phyloP scores from a whole-genome alignment of 2,888 invertebrate genomes.

The Baronia brevicornis region DNA sequence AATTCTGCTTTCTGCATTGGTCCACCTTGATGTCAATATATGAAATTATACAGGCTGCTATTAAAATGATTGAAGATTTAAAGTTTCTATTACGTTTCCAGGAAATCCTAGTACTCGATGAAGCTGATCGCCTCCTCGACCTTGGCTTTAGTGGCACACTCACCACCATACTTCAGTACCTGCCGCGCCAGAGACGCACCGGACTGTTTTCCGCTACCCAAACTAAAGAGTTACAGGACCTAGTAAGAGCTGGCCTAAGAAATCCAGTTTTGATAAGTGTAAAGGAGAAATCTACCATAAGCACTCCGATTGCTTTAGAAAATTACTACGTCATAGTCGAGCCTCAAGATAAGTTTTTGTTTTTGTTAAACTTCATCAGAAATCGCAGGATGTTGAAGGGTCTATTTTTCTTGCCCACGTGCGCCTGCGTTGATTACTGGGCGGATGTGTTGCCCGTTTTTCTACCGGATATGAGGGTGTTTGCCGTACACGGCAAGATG shows the following conservation, averaged over 20 bases:
- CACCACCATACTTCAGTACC: conserved; percentile 90
- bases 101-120: conserved; percentile 96
- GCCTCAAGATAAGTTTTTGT: conserved; percentile 87
- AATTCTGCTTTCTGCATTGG: too few relatives aligned
- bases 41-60: too few relatives aligned
- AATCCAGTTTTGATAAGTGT: conserved; percentile 95
- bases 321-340: conserved; percentile 88
- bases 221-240: conserved; percentile 92
- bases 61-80: background rate
- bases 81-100: conserved; percentile 42
- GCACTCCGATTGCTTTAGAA: conserved; percentile 81
- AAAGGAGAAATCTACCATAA: conserved; percentile 87
- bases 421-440: conserved; percentile 98
- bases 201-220: conserved; percentile 99
- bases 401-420: conserved; percentile 94
- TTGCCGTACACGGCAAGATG: conserved; percentile 97
- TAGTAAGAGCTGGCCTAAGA: conserved; percentile 94
- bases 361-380: conserved; percentile 86
- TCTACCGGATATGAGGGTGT: conserved; percentile 74
- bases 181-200: conserved; percentile 95
- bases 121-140: conserved; percentile 96
- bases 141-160: conserved; percentile 91
- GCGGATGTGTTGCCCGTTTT: conserved; percentile 77
- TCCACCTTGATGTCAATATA: too few relatives aligned
- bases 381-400: conserved; percentile 71